phyloP scores from a whole-genome alignment of 1,140 invertebrate species.

The Drepana arcuata region DNA sequence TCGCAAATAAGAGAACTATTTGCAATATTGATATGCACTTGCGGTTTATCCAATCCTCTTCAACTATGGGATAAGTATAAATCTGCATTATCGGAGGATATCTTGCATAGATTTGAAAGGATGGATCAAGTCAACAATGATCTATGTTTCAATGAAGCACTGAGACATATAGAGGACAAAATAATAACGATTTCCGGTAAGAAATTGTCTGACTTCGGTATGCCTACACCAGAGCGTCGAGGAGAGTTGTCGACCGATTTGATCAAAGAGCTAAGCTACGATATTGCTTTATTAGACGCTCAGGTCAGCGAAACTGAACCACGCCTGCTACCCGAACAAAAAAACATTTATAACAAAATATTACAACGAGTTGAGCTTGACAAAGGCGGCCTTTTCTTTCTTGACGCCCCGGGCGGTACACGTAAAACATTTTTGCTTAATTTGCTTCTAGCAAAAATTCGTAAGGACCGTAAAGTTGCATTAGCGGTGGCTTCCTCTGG shows the following conservation, averaged over 20 bases:
- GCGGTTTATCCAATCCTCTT: constrained; percentile 11
- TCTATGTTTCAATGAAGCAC: constrained; percentile 18
- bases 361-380: constrained; percentile 9
- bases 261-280: constrained; percentile 15
- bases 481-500: constrained; percentile 1
- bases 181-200: constrained; percentile 15
- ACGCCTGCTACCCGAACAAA: constrained; percentile 16
- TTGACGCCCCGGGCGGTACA: constrained; percentile 10
- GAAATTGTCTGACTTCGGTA: constrained; percentile 15
- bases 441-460: constrained; percentile 20
- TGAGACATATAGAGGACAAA: constrained; percentile 17
- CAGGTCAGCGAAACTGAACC: constrained; percentile 18
- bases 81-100: constrained; percentile 7
- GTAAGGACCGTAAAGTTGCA: constrained; percentile 1
- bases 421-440: constrained; percentile 6
- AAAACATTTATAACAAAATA: constrained; percentile 18
- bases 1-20: constrained; percentile 11
- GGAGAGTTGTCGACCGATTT: constrained; percentile 14
- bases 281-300: constrained; percentile 13
- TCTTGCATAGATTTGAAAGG: constrained; percentile 5
- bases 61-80: constrained; percentile 11
- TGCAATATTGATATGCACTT: constrained; percentile 12
- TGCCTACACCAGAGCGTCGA: constrained; percentile 12
- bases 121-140: constrained; percentile 18
- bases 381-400: constrained; percentile 10